Evolutionary conservation across 2,888 invertebrate genomes (phyloP).

Genomic region (Eutolmus rufibarbis): DNA sequence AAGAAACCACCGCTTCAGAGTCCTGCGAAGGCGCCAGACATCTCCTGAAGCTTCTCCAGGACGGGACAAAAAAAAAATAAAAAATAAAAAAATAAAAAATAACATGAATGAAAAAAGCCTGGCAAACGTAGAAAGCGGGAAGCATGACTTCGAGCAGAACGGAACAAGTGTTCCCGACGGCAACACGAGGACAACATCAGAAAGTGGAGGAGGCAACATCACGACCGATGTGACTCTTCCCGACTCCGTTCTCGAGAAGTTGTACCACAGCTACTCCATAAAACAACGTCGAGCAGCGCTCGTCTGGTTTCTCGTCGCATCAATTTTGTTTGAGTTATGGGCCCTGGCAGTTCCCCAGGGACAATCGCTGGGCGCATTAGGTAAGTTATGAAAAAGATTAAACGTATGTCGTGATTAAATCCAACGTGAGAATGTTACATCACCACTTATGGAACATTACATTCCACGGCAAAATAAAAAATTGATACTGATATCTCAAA

Average conservation of each 20-base stretch:
- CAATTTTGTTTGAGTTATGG: slow-evolving; percentile 72
- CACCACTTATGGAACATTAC: background rate
- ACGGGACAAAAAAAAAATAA: background rate
- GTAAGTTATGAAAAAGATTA: slow-evolving; percentile 18
- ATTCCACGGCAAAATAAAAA: background rate
- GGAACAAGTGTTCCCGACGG: slow-evolving; percentile 8
- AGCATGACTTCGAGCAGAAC: background rate
- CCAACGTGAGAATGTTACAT: background rate
- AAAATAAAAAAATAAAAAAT: background rate
- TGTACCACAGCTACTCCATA: slow-evolving; percentile 76
- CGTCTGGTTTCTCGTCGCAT: slow-evolving; percentile 72
- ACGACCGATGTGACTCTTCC: slow-evolving; percentile 57
- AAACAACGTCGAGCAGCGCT: slow-evolving; percentile 76
- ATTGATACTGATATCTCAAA: too few relatives aligned
- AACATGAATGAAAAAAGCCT: slow-evolving; percentile 29
- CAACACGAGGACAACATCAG: background rate
- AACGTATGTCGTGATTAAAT: background rate
- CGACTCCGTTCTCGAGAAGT: slow-evolving; percentile 71
- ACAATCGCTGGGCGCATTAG: slow-evolving; percentile 55
- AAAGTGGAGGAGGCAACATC: slow-evolving; percentile 5
- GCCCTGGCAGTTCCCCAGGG: slow-evolving; percentile 67
- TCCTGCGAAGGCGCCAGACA: background rate
- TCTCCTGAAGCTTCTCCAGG: background rate
- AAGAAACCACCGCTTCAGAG: background rate
- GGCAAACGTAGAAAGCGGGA: background rate